Base-by-base conservation (phyloP, 2,888 invertebrate genomes). In the Callyntrura sp. region DNA sequence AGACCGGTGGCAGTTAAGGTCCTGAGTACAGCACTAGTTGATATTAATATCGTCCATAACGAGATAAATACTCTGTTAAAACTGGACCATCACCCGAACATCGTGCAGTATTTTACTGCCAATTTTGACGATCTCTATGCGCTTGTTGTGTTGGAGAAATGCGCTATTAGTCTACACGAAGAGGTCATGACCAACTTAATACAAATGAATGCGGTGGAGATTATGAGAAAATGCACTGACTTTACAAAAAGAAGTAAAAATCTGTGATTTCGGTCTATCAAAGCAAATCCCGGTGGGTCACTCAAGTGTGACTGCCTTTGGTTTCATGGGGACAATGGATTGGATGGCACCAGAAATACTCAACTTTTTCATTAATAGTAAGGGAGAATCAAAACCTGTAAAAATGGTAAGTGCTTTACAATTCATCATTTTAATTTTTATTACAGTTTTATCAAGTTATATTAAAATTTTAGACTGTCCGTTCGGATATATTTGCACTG, bases 1-100 rank as follows among this genome's bases (percentile, higher is more conserved):
- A 45, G 70, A 43, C 20, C 4, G 0, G 70, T 73, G 1, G 70
- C 70, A 2, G 70, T 73, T 11, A 73, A 73, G 12, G 65, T 65
- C 2, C 25, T 65, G 1, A 65, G 9, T 14, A 4, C 12, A 3
- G 14, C 8, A 14, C 20, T 65, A 0, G 3, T 60, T 65, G 23
- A 62, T 9, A 20, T 9, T 9, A 12, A 25, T 12, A 12, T 11
- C 4, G 57, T n/a, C 14, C 17, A n/a, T 20, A 23, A 25, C 4
- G 65, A 70, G 43, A n/a, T 70, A 0, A 8, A 70, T 6, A 2
- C 43, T 6, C 17, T 70, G 0, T 17, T 43, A 17, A 35, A 17
- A 17, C 11, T 70, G 0, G 68, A 70, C 43, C 0, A 17, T 8
- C 68, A 70, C 17, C 43, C 35, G 17, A 70, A 70, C n/a, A 35